Base-by-base conservation (phyloP, 2,888 invertebrate species). In the Anodontia alba region DNA sequence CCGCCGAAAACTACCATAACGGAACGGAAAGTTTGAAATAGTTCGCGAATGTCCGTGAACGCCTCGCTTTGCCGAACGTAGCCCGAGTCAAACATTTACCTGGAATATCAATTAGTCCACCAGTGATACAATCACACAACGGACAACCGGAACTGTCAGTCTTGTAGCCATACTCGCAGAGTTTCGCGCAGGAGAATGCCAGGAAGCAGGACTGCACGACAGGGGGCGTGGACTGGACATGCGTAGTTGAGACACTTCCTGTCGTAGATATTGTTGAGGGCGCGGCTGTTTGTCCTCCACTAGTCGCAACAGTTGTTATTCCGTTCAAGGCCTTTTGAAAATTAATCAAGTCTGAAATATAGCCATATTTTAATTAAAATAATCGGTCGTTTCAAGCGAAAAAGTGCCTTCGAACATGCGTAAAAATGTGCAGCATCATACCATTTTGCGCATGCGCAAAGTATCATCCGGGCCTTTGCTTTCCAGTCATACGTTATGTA, bases 121-220 rank as follows among this genome's bases (percentile, higher is more conserved):
- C 72, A 38, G 23, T 31, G 10, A 86, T 78, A 54, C 88, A 88
- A n/a, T 80, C 78, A 73, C 88, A 88, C 26, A 86, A 31, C 3
- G 88, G 88, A 71, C 88, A 88, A 23, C 75, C 81, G 17, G 23
- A 46, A 0, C 20, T 26, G 66, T 86, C 86, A 0, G 86, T 85
- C 42, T 78, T 79, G 69, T 83, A 88, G 26, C 88, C 88, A 36
- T 68, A 73, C n/a, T 77, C 74, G 62, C 88, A 88, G 15, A 74
- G 54, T 46, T 73, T 78, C 1, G 86, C 78, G 70, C 88, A 88
- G 49, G 77, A 73, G 66, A 88, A 88, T 33, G 62, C 12, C 5
- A 62, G 33, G 1, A 62, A 12, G 29, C 62, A 62, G 0, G 83
- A 74, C 43, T 72, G 77, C n/a, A 73, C 81, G 26, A 74, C 43